Evolutionary conservation across 2,797 vertebrate genomes (phyloP), one percentile per base, ranked within the genome.

Genomic region (Taenioides sp.): DNA sequence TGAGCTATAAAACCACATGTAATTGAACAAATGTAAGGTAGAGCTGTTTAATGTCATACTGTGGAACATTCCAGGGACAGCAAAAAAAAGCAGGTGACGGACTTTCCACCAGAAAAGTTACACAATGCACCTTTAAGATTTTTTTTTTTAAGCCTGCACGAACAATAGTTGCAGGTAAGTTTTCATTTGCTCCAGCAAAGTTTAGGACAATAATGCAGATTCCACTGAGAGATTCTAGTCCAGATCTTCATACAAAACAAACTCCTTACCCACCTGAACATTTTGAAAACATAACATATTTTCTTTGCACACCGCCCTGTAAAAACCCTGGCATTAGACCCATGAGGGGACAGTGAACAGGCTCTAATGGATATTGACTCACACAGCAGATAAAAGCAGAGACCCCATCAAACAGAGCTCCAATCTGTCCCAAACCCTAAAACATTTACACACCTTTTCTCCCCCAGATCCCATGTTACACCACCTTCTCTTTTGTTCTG

Each of bases 381-480:
- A 37, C 62, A 80, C 73, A 14, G 74, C 16, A 76, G 71, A 87
- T 89, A 65, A 89, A 88, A 89, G 81, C 1, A 61, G 70, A 34
- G 25, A 80, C 70, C 62, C 67, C 75, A 74, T 84, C 76, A 84
- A 83, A 82, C 71, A 76, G 63, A 60, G 72, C 61, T 66, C 50
- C 74, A 65, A 50, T 79, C 78, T 79, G 76, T 65, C 67, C 65
- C 67, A 47, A 67, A 23, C 28, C 40, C 61, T 65, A 57, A 80
- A 78, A 82, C 70, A 80, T 75, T 70, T 80, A 71, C 14, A 71
- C 14, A 80, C 72, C 50, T 1, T 58, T 86, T 90, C 89, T 88
- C 88, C 76, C 79, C 82, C 72, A 78, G 85, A 88, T 82, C 12
- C n/a, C 23, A 0, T 14, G 74, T 90, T 88, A 77, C 89, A 88